Evolutionary conservation across 2,113 vertebrate species (phyloP), one percentile per base, ranked within the genome.

Genomic region (Ibidorhyncha struthersii): DNA sequence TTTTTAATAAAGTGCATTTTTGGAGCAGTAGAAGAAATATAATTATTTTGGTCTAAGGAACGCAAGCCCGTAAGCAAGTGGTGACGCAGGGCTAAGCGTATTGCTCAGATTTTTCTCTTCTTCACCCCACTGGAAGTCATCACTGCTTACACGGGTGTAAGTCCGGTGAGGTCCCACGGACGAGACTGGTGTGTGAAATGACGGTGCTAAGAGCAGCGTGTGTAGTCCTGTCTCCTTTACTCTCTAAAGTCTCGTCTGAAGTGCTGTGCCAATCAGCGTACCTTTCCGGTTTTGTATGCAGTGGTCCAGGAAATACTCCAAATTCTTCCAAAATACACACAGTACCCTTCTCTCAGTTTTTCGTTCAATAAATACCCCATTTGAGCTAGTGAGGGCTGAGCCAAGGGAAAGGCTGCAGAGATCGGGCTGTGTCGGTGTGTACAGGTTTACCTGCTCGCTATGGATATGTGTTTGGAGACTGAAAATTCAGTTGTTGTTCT

Each of bases 1-100:
- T 78, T 97, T 97, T 97, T 98, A 97, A 88, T 90, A 95, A 93
- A 96, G 74, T 90, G 58, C 86, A 65, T 84, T 93, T 95, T 66
- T 92, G 23, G 77, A 94, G 90, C 59, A 58, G 50, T 32, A 40
- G n/a, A 38, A 76, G 67, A 74, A 89, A 38, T 66, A 15, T 19
- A 67, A 77, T 43, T 70, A 56, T 91, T 93, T 92, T 89, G 63
- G 77, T 67, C 43, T 56, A 71, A 87, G 84, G 65, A 96, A 72
- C 18, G 38, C 32, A 53, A 67, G 40, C 59, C 56, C 20, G 5
- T 65, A 40, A 40, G 40, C 40, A 62, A 50, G 45, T 43, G 10
- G 38, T 66, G 79, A 43, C 56, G 53, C 27, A 89, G 79, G 52
- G 49, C 41, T 73, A 41, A 41, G 40, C n/a, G 52, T 53, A 59